Evolutionary conservation across 2,797 vertebrate genomes (phyloP).

Genomic region (Tachyglossus aculeatus): DNA sequence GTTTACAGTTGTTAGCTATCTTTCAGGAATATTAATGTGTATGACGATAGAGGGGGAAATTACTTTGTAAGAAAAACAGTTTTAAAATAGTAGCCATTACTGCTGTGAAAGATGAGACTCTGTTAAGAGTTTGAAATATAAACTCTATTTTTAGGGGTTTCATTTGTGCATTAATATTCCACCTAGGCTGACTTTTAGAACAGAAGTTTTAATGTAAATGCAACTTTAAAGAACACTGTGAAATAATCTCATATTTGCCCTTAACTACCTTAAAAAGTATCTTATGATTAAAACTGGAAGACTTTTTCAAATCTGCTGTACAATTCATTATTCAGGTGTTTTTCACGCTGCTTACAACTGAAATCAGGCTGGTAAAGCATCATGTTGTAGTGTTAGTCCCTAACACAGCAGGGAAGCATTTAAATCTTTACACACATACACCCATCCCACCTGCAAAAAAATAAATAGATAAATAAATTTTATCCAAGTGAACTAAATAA

Average conservation of each 20-base stretch:
- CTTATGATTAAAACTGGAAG: background rate
- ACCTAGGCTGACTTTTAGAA: conserved; percentile 11
- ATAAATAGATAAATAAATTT: too few relatives aligned
- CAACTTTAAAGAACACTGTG: conserved; percentile 15
- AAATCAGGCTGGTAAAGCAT: too few relatives aligned
- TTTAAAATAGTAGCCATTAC: conserved; percentile 27
- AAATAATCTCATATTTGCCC: background rate
- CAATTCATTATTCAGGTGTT: background rate
- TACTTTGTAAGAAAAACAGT: conserved; percentile 37
- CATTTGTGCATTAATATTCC: conserved; percentile 10
- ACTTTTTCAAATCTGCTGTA: background rate
- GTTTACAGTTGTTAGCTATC: background rate
- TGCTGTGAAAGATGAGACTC: conserved; percentile 8
- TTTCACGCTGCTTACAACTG: background rate
- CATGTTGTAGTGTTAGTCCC: background rate
- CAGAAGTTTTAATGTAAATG: conserved; percentile 21
- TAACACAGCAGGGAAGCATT: background rate
- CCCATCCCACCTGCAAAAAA: too few relatives aligned
- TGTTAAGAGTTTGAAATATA: conserved; percentile 9
- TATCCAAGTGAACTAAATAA: too few relatives aligned
- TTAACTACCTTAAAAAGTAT: background rate
- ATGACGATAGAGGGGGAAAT: conserved; percentile 26
- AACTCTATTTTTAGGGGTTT: conserved; percentile 2
- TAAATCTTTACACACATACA: too few relatives aligned
- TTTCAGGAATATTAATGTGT: conserved; percentile 3